Base-by-base conservation (phyloP, 1,140 invertebrate species). In the Harpegnathos saltator region DNA sequence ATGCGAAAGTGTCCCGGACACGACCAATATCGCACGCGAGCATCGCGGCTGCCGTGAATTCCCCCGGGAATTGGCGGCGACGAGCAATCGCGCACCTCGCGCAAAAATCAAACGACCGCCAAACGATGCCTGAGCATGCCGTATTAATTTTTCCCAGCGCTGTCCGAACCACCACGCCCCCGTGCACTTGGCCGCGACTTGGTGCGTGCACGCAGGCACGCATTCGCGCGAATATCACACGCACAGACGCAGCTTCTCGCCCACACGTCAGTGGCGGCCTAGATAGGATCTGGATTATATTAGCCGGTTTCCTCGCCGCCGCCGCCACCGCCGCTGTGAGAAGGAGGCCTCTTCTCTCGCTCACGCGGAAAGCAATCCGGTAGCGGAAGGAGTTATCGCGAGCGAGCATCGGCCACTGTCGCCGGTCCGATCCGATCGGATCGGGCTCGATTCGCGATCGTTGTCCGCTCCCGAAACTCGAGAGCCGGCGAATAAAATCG, bases 271-370 rank as follows among this genome's bases (percentile, higher is more conserved):
- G n/a, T 72, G n/a, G n/a, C 62, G 73, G 7, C 50, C 73, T 50
- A 72, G 65, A 84, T 85, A 77, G 56, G 12, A 85, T 85, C 82
- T 84, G 61, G 83, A 85, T 82, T 85, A 82, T 85, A 74, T 82
- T 72, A 65, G 19, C 83, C 66, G 61, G 58, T 72, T 83, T 62
- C 72, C 83, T 48, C 56, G 29, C 33, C 12, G 19, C 44, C 12
- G 50, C 15, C 12, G 19, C 44, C 12, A 38, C 15, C 56, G 29
- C 33, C 12, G 19, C 44, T 7, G 50, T 12, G 54, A 72, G 14
- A 29, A 52, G 33, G 19, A 22, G 48, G 12, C 62, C 38, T 22
- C 48, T 58, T 59, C 54, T 50, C 66, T 19, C 48, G 14, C 12
- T 50, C 44, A 26, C 29, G 44, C 56, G 38, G 50, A 33, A 26